Percentiles rank a stretch among this genome's conserved stretches.
Evolutionary conservation across 2,888 invertebrate species (phyloP).

Genomic region (Pherbina coryleti): DNA sequence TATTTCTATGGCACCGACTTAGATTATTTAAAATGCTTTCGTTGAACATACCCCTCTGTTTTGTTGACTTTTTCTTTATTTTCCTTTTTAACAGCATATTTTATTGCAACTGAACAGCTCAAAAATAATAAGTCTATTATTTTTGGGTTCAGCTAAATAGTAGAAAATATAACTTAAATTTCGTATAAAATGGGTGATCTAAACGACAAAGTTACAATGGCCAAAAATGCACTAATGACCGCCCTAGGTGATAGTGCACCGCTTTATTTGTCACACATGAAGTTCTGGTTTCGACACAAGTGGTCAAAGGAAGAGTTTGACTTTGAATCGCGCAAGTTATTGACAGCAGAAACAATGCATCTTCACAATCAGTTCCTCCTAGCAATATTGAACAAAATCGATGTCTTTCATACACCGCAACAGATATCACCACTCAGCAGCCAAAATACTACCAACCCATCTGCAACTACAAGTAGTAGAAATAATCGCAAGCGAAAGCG

Average conservation of each 20-base stretch:
- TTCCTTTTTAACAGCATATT: too few species aligned
- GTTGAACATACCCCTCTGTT: too few species aligned
- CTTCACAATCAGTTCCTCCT: constrained; percentile 88
- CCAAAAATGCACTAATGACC: constrained; percentile 62
- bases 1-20: too few species aligned
- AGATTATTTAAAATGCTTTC: too few species aligned
- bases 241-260: constrained; percentile 78
- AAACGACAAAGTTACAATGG: constrained; percentile 59
- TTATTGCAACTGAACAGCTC: too few species aligned
- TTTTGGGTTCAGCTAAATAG: too few species aligned
- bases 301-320: constrained; percentile 89
- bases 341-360: constrained; percentile 81
- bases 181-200: constrained; percentile 55
- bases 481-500: constrained; percentile 71
- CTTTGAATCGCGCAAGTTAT: constrained; percentile 79
- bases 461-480: constrained; percentile 45
- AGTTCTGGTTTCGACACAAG: constrained; percentile 81
- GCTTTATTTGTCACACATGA: constrained; percentile 80
- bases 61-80: too few species aligned
- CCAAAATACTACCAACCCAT: constrained; percentile 43
- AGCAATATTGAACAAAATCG: constrained; percentile 83
- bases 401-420: constrained; percentile 60
- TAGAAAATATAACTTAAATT: too few species aligned
- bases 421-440: constrained; percentile 36
- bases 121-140: too few species aligned